A percentile compares a stretch with the other conserved stretches of the same genome.
phyloP scores from a whole-genome alignment of 2,888 invertebrate species.

The Lepidonotus clava region DNA sequence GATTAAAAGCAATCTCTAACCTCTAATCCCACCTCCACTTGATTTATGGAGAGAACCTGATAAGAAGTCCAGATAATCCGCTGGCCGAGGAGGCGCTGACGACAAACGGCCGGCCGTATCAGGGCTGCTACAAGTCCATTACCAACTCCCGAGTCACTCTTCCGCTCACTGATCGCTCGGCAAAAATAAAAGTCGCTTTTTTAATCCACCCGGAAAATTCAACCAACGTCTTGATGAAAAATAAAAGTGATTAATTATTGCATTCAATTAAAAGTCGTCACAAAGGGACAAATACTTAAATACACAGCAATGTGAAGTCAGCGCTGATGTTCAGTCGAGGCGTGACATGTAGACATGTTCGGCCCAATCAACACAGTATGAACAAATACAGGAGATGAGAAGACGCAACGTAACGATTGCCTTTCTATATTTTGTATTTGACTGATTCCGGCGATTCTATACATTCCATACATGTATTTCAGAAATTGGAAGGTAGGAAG shows the following conservation, averaged over 20 bases:
- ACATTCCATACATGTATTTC: too few relatives aligned
- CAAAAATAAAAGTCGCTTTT: background rate
- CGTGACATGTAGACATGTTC: too few relatives aligned
- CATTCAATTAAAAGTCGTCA: background rate
- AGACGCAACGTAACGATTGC: too few relatives aligned
- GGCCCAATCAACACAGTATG: too few relatives aligned
- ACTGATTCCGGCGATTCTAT: too few relatives aligned
- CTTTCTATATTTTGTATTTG: too few relatives aligned
- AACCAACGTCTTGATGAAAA: background rate
- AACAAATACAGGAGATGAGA: too few relatives aligned
- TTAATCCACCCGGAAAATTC: background rate
- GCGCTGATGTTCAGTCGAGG: too few relatives aligned
- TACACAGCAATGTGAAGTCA: too few relatives aligned
- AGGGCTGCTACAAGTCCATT: slow-evolving; percentile 17
- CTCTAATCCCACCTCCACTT: slow-evolving; percentile 14
- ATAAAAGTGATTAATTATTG: background rate
- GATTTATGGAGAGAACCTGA: background rate
- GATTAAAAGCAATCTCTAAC: slow-evolving; percentile 28
- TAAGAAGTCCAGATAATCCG: slow-evolving; percentile 24
- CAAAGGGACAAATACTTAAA: too few relatives aligned
- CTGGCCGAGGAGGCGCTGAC: background rate
- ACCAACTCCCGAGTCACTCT: slow-evolving; percentile 15
- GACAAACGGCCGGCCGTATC: slow-evolving; percentile 10
- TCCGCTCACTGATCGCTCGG: slow-evolving; percentile 1
- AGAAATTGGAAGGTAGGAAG: too few relatives aligned